A percentile compares a stretch with the other conserved stretches of the same genome.
phyloP scores from a whole-genome alignment of 2,113 vertebrate species.

The Pedetes capensis region DNA sequence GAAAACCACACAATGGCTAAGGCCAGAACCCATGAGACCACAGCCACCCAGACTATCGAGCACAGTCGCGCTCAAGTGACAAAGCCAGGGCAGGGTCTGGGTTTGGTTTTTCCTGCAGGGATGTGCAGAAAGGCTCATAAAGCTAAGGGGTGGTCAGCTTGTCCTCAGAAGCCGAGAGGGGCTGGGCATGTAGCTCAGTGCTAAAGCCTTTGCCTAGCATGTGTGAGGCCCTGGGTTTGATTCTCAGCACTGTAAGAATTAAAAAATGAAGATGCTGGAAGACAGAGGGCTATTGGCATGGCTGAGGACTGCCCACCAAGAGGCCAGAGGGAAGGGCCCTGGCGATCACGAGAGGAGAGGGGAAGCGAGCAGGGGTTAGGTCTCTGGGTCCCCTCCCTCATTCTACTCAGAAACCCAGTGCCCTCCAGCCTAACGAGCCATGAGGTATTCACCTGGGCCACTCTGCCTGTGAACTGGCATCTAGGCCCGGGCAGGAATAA shows the following conservation, averaged over 20 bases:
- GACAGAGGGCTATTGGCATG: not conserved
- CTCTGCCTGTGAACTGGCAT: not conserved
- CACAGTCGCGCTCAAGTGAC: not conserved
- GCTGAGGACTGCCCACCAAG: not conserved
- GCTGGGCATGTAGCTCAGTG: not conserved
- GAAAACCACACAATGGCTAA: not conserved
- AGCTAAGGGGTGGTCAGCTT: not conserved
- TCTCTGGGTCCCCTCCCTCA: not conserved
- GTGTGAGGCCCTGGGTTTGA: not conserved
- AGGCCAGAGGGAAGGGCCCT: not conserved
- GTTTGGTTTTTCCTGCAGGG: not conserved
- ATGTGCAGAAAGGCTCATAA: not conserved
- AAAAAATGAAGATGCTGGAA: not conserved
- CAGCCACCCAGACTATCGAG: fast-evolving
- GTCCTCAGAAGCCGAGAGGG: not conserved
- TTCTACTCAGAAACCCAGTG: not conserved
- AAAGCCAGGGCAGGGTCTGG: not conserved
- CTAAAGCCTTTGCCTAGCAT: not conserved
- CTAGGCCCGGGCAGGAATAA: not conserved
- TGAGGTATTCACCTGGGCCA: not conserved
- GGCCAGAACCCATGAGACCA: not conserved
- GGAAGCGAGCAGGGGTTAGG: not conserved
- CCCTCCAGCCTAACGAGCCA: not conserved
- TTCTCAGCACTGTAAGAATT: not conserved
- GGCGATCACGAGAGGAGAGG: too few species aligned